phyloP scores from a whole-genome alignment of 1,140 invertebrate genomes.

The Mya arenaria region DNA sequence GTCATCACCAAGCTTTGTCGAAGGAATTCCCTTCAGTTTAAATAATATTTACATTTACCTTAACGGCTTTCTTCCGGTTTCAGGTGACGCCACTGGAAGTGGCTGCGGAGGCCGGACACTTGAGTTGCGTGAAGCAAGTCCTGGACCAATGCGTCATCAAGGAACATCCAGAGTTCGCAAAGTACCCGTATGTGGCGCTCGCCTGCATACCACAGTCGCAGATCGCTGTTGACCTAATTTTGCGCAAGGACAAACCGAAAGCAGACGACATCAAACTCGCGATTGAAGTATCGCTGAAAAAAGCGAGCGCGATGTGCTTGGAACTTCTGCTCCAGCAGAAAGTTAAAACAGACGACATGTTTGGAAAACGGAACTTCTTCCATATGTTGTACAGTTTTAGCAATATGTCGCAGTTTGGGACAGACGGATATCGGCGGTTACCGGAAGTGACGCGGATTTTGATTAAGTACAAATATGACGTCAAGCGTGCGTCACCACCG shows the following conservation, averaged over 20 bases:
- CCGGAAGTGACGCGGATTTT: slow-evolving; percentile 69
- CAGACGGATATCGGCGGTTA: slow-evolving; percentile 60
- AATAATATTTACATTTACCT: too few species aligned
- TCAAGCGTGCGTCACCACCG: slow-evolving; percentile 59
- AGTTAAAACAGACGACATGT: slow-evolving; percentile 61
- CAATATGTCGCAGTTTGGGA: slow-evolving; percentile 54
- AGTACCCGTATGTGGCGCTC: slow-evolving; percentile 65
- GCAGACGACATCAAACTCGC: slow-evolving; percentile 63
- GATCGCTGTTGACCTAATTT: slow-evolving; percentile 57
- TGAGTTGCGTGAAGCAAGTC: slow-evolving; percentile 66
- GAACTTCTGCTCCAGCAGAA: slow-evolving; percentile 63
- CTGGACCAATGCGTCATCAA: slow-evolving; percentile 67
- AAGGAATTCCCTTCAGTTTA: too few species aligned
- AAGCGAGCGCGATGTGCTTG: slow-evolving; percentile 63
- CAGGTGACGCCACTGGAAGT: slow-evolving; percentile 69
- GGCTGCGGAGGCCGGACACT: slow-evolving; percentile 62
- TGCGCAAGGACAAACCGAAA: slow-evolving; percentile 60
- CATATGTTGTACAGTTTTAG: slow-evolving; percentile 70
- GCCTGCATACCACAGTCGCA: slow-evolving; percentile 65
- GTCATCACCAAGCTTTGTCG: too few species aligned
- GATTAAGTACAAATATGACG: slow-evolving; percentile 63
- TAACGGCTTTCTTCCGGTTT: background rate
- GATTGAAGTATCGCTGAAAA: slow-evolving; percentile 61
- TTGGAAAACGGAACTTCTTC: slow-evolving; percentile 68
- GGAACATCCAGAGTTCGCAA: slow-evolving; percentile 57